These are phyloP conservation scores for Syngnathus floridae DNA, from an alignment of 2,113 vertebrate genomes.

Conservation along the genomic window DNA sequence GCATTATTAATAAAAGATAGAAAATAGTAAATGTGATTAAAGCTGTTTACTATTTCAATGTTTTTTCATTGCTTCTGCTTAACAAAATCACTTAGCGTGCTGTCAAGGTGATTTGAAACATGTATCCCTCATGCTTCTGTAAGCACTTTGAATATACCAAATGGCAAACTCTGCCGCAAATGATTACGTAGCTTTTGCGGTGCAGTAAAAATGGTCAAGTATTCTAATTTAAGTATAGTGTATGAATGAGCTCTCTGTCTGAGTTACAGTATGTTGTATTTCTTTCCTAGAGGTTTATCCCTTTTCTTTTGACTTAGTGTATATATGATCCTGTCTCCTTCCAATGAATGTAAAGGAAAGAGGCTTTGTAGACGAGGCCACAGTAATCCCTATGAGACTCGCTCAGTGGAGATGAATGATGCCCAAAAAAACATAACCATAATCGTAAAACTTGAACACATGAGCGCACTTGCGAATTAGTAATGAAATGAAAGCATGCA, in stretches of 20 bases:
- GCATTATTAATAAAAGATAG: neutral
- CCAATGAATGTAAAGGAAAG: neutral
- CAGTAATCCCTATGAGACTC: neutral
- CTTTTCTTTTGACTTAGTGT: neutral
- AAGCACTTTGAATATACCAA: neutral
- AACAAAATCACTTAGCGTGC: neutral
- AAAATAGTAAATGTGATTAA: neutral
- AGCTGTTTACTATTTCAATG: neutral
- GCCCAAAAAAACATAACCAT: neutral
- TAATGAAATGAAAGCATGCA: neutral
- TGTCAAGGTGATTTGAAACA: neutral
- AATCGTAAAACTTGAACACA: neutral
- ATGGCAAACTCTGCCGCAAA: neutral
- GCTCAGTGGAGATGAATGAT: neutral
- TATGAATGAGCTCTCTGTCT: neutral
- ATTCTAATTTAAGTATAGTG: neutral
- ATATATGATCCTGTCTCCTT: neutral
- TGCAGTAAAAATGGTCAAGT: slow-evolving; percentile 8
- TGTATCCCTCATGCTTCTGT: neutral
- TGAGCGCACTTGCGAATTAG: neutral
- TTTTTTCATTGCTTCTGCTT: neutral
- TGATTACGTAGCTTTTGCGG: neutral
- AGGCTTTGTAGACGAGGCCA: neutral
- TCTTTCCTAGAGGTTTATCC: neutral
- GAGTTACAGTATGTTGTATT: neutral